Evolutionary conservation across 2,797 vertebrate genomes (phyloP).

Genomic region (Lates japonicus): DNA sequence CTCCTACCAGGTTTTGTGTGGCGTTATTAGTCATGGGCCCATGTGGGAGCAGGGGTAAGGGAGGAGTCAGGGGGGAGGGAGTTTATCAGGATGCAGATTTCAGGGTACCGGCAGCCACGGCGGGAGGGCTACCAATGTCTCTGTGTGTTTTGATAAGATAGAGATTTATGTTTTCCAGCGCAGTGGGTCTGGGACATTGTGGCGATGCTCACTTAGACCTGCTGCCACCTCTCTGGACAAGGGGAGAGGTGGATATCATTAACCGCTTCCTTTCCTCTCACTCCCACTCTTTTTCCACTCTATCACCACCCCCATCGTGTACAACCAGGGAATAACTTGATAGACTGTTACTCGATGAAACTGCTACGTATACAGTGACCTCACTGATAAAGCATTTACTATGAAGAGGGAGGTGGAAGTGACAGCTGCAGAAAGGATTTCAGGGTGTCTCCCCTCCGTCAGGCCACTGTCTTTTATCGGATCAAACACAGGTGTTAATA

Average conservation of each 20-base stretch:
- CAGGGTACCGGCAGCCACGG: constrained; percentile 78
- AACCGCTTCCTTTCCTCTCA: constrained; percentile 69
- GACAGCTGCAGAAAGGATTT: constrained; percentile 54
- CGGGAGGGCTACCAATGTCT: constrained; percentile 87
- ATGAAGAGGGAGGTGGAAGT: constrained; percentile 44
- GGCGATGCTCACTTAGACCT: constrained; percentile 88
- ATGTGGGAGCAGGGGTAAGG: constrained; percentile 53
- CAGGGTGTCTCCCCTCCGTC: constrained; percentile 37
- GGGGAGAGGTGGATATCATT: constrained; percentile 82
- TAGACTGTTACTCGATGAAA: constrained; percentile 26
- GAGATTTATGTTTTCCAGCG: constrained; percentile 90
- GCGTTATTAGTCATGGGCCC: constrained; percentile 73
- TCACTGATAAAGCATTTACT: constrained; percentile 54
- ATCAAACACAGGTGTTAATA: constrained; percentile 48
- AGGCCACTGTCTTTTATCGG: constrained; percentile 50
- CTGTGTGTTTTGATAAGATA: constrained; percentile 88
- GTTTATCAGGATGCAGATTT: constrained; percentile 87
- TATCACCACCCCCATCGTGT: constrained; percentile 25
- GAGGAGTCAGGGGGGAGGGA: background rate
- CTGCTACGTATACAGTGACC: constrained; percentile 49
- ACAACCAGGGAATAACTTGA: constrained; percentile 28
- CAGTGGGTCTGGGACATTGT: constrained; percentile 86
- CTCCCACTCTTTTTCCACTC: constrained; percentile 54
- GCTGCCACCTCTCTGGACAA: constrained; percentile 87
- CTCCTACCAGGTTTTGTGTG: constrained; percentile 36